Evolutionary conservation across 2,888 invertebrate species (phyloP), one percentile per base, ranked within the genome.

Genomic region (Eupithecia vulgata): DNA sequence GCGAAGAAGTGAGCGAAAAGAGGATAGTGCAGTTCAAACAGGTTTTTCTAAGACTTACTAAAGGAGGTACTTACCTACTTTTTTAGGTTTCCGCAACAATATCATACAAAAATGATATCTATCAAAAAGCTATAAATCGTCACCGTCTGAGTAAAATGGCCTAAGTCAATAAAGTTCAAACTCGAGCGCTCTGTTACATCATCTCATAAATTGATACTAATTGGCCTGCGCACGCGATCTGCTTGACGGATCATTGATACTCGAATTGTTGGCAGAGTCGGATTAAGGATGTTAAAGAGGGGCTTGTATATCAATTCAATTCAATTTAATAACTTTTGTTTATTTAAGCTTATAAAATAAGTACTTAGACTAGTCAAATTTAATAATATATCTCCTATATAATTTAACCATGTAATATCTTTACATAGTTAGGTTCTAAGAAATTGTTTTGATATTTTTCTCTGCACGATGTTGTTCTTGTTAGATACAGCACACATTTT

Each of bases 191-290:
- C 57, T 37, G 71, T 74, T 74, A 67, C 42, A 71, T 74, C 69
- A 69, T 62, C 48, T 64, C 66, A 75, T 76, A 76, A 77, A 81
- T 79, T 79, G 81, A 42, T 77, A 74, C 77, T 80, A 81, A 80
- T 80, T 81, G 79, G 67, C 34, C 65, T 66, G 78, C 79, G 80
- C 81, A 81, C 81, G 81, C 81, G 77, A 81, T 76, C 75, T 57
- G 21, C 70, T 76, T 71, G 76, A 69, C 73, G 42, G 72, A 76
- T 80, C 77, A 78, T 75, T 77, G 75, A 70, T 76, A 45, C 71
- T 73, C 67, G 71, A 72, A 76, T 71, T 67, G 37, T 64, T 59
- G 64, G 25, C 68, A 70, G 70, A 45, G 72, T 35, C 48, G 74
- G 12, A 71, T 8, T 74, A 12, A 76, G 76, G 66, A 35, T 48